These are phyloP conservation scores for Liodrosophila aerea DNA, from an alignment of 2,888 invertebrate species.

Conservation along the genomic window DNA sequence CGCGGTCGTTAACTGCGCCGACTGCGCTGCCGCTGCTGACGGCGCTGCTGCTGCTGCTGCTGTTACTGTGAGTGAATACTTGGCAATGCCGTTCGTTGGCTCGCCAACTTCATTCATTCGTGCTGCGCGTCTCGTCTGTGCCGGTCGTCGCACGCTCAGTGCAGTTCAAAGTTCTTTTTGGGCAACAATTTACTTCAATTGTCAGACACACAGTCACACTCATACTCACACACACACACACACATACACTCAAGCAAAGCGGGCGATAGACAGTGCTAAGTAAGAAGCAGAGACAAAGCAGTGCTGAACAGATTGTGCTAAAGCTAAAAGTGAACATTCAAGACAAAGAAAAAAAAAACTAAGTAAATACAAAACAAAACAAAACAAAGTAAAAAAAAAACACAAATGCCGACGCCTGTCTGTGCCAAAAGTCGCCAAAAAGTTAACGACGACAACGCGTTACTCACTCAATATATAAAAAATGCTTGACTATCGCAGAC, in stretches of 20 bases:
- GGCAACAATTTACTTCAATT: constrained; percentile 6
- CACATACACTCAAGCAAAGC: no score
- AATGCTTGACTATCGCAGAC: constrained; percentile 55
- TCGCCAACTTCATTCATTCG: constrained; percentile 78
- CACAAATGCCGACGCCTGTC: constrained; percentile 47
- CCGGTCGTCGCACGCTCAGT: constrained; percentile 38
- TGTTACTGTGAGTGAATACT: constrained; percentile 25
- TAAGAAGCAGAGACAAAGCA: constrained; percentile 57
- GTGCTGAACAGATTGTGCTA: constrained; percentile 28
- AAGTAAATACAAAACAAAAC: constrained; percentile 5
- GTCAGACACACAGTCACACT: constrained; percentile 18
- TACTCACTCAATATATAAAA: constrained; percentile 49
- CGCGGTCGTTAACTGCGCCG: neutral
- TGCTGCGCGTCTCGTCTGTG: constrained; percentile 69
- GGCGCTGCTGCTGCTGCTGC: constrained; percentile 3
- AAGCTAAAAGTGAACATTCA: constrained; percentile 41
- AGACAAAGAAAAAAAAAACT: constrained; percentile 22
- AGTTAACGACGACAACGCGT: constrained; percentile 54
- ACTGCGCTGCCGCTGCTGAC: constrained; percentile 9
- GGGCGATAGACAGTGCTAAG: constrained; percentile 22
- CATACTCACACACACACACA: constrained; percentile 19
- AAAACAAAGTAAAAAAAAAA: constrained; percentile 24
- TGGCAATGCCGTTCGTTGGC: constrained; percentile 41
- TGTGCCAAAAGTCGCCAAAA: constrained; percentile 50
- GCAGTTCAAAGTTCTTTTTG: neutral